Evolutionary conservation across 2,113 vertebrate genomes (phyloP).

Genomic region (Abramis brama): DNA sequence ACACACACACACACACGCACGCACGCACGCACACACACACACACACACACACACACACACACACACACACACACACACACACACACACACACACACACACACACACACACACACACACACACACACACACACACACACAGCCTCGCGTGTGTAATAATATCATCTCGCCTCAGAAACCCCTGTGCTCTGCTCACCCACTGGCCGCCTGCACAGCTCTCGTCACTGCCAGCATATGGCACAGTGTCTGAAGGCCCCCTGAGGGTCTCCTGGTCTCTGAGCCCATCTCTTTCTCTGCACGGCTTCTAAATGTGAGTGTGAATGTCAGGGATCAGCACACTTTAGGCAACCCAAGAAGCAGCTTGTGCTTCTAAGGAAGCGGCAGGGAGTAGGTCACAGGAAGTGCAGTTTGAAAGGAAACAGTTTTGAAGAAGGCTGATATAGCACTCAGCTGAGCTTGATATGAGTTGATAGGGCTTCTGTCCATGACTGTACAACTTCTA

Average conservation of each 20-base stretch:
- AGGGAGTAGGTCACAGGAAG: slow-evolving; percentile 9
- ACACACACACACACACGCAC: no score
- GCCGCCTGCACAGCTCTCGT: slow-evolving; percentile 4
- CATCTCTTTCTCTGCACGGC: slow-evolving; percentile 1
- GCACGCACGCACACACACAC: slow-evolving; percentile 33
- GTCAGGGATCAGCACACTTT: slow-evolving; percentile 8
- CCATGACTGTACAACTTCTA: neutral
- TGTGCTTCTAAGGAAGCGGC: neutral
- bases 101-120: slow-evolving; percentile 23
- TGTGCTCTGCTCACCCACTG: slow-evolving; percentile 32
- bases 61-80: slow-evolving; percentile 27
- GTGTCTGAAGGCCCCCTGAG: slow-evolving; percentile 24
- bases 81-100: slow-evolving; percentile 30
- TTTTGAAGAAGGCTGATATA: no score
- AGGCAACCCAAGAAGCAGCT: slow-evolving; percentile 15
- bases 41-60: slow-evolving; percentile 23
- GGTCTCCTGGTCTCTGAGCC: neutral
- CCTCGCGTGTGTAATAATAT: neutral
- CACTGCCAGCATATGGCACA: slow-evolving; percentile 29
- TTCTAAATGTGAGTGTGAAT: slow-evolving; percentile 17
- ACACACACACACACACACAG: slow-evolving; percentile 1
- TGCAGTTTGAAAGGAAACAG: neutral
- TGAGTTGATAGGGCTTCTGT: neutral
- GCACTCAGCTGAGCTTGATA: no score
- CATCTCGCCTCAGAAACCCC: neutral